These are phyloP conservation scores for Nipponia nippon DNA, from an alignment of 2,113 vertebrate species.

Conservation along the genomic window DNA sequence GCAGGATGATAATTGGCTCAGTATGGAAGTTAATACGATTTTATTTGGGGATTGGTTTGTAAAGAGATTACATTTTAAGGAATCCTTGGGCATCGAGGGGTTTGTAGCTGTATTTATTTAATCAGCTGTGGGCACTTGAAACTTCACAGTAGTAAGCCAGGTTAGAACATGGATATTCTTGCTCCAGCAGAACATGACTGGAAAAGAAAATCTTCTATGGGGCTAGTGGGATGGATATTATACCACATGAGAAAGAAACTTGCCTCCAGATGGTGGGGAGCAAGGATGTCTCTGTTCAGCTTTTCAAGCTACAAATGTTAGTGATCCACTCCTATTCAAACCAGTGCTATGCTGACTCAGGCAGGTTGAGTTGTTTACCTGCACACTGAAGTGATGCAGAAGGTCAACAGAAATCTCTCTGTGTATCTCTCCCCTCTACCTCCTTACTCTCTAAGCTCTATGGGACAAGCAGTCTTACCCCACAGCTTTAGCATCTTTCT, in stretches of 20 bases:
- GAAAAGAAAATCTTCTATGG: not conserved
- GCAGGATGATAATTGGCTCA: not conserved
- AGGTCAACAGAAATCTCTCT: not conserved
- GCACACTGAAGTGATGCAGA: not conserved
- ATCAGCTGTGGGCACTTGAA: not conserved
- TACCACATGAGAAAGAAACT: not conserved
- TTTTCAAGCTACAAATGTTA: not conserved
- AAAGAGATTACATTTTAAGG: slow-evolving; percentile 19
- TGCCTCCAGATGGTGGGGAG: not conserved
- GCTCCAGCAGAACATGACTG: not conserved
- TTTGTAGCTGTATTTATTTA: not conserved
- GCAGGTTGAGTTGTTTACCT: not conserved
- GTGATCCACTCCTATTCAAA: not conserved
- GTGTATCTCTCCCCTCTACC: not conserved
- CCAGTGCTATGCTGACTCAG: not conserved
- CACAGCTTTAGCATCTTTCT: not conserved
- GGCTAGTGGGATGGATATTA: not conserved
- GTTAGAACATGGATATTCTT: not conserved
- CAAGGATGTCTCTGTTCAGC: not conserved
- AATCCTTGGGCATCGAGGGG: not conserved
- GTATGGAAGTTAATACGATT: not conserved
- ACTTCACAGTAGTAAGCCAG: not conserved
- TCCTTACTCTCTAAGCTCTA: not conserved
- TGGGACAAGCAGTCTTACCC: not conserved
- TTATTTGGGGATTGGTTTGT: slow-evolving; percentile 30